A percentile compares a stretch with the other conserved stretches of the same genome.
These are phyloP conservation scores for Trachelus iudaicus DNA, from an alignment of 2,888 invertebrate species.

Conservation along the genomic window DNA sequence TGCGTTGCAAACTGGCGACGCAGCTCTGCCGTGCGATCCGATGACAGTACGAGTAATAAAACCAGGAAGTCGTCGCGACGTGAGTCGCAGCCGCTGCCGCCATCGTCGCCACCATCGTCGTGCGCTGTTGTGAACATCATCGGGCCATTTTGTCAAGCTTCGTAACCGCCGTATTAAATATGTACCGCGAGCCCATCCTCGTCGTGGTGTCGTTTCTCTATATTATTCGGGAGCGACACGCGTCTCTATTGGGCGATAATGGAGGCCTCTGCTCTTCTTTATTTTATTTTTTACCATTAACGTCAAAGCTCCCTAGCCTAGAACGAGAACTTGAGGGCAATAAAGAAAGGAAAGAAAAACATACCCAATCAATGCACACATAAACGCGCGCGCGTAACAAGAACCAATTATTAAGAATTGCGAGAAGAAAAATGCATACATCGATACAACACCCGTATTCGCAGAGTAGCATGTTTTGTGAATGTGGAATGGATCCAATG, in stretches of 20 bases:
- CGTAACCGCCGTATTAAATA: not conserved
- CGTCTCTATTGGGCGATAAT: not conserved
- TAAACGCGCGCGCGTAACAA: not conserved
- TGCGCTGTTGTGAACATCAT: conserved; percentile 5
- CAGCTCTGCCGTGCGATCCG: conserved; percentile 49
- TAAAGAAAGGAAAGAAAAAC: not conserved
- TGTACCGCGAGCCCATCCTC: conserved; percentile 1
- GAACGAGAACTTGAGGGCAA: not conserved
- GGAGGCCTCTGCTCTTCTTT: not conserved
- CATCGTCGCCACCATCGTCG: conserved; percentile 15
- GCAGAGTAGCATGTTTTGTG: not conserved
- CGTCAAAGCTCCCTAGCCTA: not conserved
- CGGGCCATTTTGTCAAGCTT: not conserved
- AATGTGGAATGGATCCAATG: not conserved
- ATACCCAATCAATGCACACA: not conserved
- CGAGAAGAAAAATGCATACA: not conserved
- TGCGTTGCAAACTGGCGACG: conserved; percentile 38
- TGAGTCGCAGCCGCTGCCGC: conserved; percentile 22
- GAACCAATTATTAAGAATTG: not conserved
- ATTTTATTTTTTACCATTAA: not conserved
- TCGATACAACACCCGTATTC: not conserved
- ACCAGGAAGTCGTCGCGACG: conserved; percentile 25
- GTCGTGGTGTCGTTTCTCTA: not conserved
- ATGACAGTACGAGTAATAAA: conserved; percentile 20
- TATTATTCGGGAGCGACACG: not conserved